Evolutionary conservation across 2,113 vertebrate genomes (phyloP).

Genomic region (Sakesphorus luctuosus): DNA sequence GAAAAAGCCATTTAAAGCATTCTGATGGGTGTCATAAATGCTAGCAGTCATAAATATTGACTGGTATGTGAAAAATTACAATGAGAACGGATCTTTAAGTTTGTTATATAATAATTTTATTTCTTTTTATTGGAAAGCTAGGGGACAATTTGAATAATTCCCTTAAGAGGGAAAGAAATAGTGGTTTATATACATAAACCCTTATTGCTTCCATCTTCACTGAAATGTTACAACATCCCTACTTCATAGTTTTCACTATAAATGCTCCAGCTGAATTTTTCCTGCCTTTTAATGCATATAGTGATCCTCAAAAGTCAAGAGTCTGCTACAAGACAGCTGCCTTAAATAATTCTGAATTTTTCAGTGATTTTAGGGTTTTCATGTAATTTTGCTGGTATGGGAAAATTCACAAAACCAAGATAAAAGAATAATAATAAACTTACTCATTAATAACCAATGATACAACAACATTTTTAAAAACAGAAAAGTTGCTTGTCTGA

Average conservation of each 20-base stretch:
- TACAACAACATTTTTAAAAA: background rate
- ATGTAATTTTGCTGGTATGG: background rate
- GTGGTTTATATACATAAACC: background rate
- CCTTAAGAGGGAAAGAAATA: background rate
- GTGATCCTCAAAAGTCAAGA: background rate
- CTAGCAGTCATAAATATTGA: background rate
- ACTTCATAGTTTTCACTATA: background rate
- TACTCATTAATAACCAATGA: background rate
- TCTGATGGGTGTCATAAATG: background rate
- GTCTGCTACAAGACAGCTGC: background rate
- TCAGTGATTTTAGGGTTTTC: background rate
- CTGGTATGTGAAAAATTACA: background rate
- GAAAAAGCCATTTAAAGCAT: constrained; percentile 16
- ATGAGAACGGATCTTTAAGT: background rate
- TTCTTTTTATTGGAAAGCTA: background rate
- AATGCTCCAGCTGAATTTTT: background rate
- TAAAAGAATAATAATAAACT: background rate
- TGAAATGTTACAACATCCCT: background rate
- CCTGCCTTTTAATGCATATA: background rate
- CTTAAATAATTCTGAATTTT: background rate
- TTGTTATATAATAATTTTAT: background rate
- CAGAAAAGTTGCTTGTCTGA: background rate
- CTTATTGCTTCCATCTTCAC: background rate
- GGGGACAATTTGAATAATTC: background rate
- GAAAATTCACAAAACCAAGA: background rate